Evolutionary conservation across 2,797 vertebrate genomes (phyloP).

Genomic region (Acanthornis magna): DNA sequence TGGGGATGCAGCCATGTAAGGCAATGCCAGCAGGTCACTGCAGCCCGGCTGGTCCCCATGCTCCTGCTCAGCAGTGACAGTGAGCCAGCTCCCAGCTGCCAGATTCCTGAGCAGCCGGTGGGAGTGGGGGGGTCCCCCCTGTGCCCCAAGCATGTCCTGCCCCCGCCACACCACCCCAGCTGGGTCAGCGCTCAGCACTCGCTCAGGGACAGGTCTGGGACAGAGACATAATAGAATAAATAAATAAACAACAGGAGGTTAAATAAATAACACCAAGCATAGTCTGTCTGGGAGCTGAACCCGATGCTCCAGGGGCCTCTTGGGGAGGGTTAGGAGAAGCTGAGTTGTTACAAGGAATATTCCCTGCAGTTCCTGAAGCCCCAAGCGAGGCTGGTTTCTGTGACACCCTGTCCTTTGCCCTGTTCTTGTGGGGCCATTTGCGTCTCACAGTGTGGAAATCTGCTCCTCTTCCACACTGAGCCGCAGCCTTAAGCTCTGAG

Average conservation of each 20-base stretch:
- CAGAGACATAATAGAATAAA: neutral
- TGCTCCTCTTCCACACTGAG: neutral
- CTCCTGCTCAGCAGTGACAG: neutral
- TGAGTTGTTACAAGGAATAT: neutral
- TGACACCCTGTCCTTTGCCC: neutral
- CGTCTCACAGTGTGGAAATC: neutral
- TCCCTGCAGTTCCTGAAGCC: neutral
- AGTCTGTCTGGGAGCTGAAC: neutral
- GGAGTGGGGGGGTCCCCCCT: neutral
- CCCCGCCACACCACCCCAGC: accelerated
- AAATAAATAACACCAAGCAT: accelerated
- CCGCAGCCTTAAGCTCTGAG: accelerated
- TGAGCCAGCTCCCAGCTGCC: neutral
- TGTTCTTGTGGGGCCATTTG: neutral
- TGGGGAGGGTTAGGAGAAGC: neutral
- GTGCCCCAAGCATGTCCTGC: neutral
- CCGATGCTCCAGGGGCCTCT: accelerated
- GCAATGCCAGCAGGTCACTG: neutral
- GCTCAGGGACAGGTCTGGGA: accelerated
- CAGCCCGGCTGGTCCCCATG: neutral
- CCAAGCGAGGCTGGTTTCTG: neutral
- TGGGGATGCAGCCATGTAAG: neutral
- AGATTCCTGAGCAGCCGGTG: neutral
- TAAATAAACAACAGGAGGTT: neutral
- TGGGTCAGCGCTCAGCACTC: neutral